Evolutionary conservation across 2,888 invertebrate species (phyloP).

Genomic region (Eupelmus urozonus): DNA sequence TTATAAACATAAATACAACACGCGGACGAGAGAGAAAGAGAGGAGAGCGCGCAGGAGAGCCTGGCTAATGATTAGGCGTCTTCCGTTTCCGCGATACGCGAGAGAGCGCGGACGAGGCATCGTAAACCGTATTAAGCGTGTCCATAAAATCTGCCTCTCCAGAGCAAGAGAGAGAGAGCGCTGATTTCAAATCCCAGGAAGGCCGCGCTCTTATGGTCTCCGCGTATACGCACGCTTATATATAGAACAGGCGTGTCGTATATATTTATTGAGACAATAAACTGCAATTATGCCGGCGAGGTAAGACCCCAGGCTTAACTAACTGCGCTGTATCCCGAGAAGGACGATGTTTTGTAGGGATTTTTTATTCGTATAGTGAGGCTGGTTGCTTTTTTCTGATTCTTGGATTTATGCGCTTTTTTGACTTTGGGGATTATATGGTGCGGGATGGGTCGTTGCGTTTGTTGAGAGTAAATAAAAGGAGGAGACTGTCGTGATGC

Average conservation of each 20-base stretch:
- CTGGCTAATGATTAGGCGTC: conserved; percentile 62
- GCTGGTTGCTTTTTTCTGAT: neutral
- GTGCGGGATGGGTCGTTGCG: too few species aligned
- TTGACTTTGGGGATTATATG: too few species aligned
- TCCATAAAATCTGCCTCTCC: conserved; percentile 64
- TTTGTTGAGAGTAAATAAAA: too few species aligned
- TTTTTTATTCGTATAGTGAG: neutral
- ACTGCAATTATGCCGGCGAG: conserved; percentile 73
- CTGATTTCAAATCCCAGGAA: conserved; percentile 74
- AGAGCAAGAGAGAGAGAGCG: conserved; percentile 28
- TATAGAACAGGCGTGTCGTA: conserved; percentile 64
- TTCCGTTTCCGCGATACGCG: conserved; percentile 68
- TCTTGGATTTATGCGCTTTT: neutral
- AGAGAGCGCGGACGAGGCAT: conserved; percentile 52
- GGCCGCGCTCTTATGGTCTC: conserved; percentile 26
- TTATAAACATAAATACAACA: too few species aligned
- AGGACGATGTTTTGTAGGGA: neutral
- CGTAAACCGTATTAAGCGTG: conserved; percentile 70
- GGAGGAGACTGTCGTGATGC: too few species aligned
- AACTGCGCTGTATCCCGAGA: conserved; percentile 62
- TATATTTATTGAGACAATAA: conserved; percentile 76
- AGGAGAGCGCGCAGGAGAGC: neutral
- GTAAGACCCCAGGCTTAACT: conserved; percentile 69
- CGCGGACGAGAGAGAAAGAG: neutral
- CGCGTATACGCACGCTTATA: neutral